Conservation (phyloP, 1,140 invertebrate species). For the Geopemphigus sp. region DNA sequence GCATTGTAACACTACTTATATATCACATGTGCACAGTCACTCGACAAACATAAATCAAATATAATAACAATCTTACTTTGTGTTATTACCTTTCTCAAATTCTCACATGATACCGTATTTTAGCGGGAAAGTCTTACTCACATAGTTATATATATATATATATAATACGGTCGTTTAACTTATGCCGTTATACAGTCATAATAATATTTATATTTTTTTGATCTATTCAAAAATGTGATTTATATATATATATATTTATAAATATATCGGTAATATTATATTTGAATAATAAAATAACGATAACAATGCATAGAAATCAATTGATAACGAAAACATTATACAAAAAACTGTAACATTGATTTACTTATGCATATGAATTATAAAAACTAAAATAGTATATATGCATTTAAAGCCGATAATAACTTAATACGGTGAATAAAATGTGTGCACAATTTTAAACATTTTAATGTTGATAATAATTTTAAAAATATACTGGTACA, state of each 20-base stretch:
- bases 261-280: slow-evolving; percentile 7
- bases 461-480: too few relatives aligned
- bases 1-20: slow-evolving; percentile 12
- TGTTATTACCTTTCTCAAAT: slow-evolving; percentile 42
- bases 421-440: too few relatives aligned
- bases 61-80: slow-evolving; percentile 29
- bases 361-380: background rate
- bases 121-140: slow-evolving; percentile 30
- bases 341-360: background rate
- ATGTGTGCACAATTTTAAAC: too few relatives aligned
- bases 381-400: background rate
- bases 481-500: too few relatives aligned
- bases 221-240: slow-evolving; percentile 1
- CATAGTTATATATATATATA: background rate
- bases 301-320: slow-evolving; percentile 8
- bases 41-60: slow-evolving; percentile 35
- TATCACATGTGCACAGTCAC: slow-evolving; percentile 33
- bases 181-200: slow-evolving; percentile 35
- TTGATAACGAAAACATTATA: background rate
- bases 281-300: slow-evolving; percentile 4
- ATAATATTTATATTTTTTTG: background rate
- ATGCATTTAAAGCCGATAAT: background rate
- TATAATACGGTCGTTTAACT: background rate
- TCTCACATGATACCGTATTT: slow-evolving; percentile 37
- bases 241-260: slow-evolving; percentile 1